phyloP scores from a whole-genome alignment of 53 echinoderm and acorn worm species.

The Echinometra lucunter region DNA sequence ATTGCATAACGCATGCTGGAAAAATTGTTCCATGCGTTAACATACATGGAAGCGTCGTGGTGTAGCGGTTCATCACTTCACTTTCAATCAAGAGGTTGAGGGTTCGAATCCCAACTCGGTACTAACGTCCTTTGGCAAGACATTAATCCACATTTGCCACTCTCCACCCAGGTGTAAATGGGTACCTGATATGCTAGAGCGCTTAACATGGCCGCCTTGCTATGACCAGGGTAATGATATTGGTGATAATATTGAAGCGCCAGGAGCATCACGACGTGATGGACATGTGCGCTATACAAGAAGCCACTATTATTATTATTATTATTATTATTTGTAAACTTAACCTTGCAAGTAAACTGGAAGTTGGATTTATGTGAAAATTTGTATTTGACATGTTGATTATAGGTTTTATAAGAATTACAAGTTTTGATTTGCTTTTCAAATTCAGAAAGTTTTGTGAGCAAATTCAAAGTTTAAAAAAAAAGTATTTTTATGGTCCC shows the following conservation, averaged over 20 bases:
- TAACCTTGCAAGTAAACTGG: slow-evolving; percentile 17
- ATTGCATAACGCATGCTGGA: too few species aligned
- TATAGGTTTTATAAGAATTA: slow-evolving; percentile 1
- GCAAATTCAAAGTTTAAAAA: slow-evolving; percentile 10
- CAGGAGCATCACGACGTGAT: slow-evolving; percentile 18
- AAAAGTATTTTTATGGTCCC: slow-evolving; percentile 16
- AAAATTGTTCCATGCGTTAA: slow-evolving; percentile 16
- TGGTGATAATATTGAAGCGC: slow-evolving; percentile 17
- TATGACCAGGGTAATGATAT: slow-evolving; percentile 17
- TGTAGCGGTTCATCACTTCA: too few species aligned
- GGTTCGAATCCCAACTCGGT: too few species aligned
- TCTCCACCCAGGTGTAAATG: too few species aligned
- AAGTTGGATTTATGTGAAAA: too few species aligned
- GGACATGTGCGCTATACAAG: slow-evolving; percentile 18
- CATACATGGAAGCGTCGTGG: slow-evolving; percentile 17
- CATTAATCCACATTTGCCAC: too few species aligned
- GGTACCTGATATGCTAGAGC: too few species aligned
- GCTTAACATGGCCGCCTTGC: slow-evolving; percentile 18
- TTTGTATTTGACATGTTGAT: slow-evolving; percentile 16
- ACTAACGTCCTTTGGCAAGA: too few species aligned
- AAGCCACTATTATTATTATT: not conserved
- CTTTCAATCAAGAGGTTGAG: too few species aligned
- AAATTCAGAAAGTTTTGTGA: slow-evolving; percentile 10
- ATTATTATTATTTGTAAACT: slow-evolving; percentile 16
- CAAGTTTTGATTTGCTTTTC: not conserved